Base-by-base conservation (phyloP, 2,113 vertebrate species). In the Myrmophylax atrothorax region DNA sequence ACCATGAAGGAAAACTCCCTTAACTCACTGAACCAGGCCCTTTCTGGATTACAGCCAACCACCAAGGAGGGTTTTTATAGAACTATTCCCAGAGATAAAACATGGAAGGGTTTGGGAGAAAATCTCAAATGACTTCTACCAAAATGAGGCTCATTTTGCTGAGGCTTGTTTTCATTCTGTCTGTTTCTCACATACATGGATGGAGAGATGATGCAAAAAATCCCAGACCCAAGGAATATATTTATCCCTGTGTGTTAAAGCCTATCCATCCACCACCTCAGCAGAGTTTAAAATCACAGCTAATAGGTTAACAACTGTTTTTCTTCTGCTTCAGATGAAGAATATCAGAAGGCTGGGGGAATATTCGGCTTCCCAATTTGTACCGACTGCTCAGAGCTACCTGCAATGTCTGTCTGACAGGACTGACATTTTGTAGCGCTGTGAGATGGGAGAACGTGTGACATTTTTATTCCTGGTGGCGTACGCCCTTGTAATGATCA, bases 291-390 rank as follows among this genome's bases (percentile, higher is more conserved):
- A 98, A 98, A 98, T 98, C 98, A 98, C 97, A 98, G 97, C 98
- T 98, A 98, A 98, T 98, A 98, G 98, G 98, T 98, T 98, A 98
- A 98, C 98, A 98, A 98, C 98, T 98, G 98, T 98, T 98, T 98
- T 98, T 98, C 98, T 98, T 98, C 97, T 97, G 98, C 98, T 98
- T 98, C 98, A 98, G 98, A 98, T 98, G 98, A 98, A 98, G 98
- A 98, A 98, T 98, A 98, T 98, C 98, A 98, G 98, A 98, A 98
- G 97, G 98, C 98, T 97, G 97, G 97, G 98, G 97, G 98, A 98
- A 98, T 98, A 98, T 98, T 98, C 96, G 90, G 98, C 98, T 98
- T 98, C 98, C 98, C 98, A 98, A 98, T 98, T 98, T 98, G 98
- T 98, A 98, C 97, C 97, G 98, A 98, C 98, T 98, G 98, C 98